Base-by-base conservation (phyloP, 2,888 invertebrate genomes). In the Chydorus sphaericus region DNA sequence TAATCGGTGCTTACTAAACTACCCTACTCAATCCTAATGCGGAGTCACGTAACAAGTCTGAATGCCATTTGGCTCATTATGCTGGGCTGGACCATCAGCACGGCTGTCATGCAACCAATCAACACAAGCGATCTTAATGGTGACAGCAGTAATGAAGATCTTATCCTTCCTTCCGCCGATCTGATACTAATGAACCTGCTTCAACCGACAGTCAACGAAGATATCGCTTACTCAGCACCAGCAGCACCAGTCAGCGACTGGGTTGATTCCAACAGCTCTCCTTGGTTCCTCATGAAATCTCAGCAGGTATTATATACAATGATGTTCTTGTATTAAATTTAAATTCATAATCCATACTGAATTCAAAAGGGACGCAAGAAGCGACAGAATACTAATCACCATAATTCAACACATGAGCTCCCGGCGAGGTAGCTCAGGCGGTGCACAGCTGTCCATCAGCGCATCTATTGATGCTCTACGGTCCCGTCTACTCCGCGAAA, bases 391-490 rank as follows among this genome's bases (percentile, higher is more conserved):
- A 53, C 16, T n/a, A 31, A 16, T n/a, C n/a, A 16, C 39, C n/a
- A n/a, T n/a, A n/a, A n/a, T n/a, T n/a, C n/a, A n/a, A n/a, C n/a
- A n/a, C n/a, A n/a, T n/a, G n/a, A n/a, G n/a, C n/a, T n/a, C n/a
- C n/a, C n/a, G n/a, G n/a, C n/a, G n/a, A n/a, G n/a, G 49, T 36
- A 51, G 56, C 31, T 33, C 28, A 31, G 52, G 28, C 20, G 30
- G 56, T 3, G 33, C 69, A 5, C 85, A 85, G 14, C 73, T 90
- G 62, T 89, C 89, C 61, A 87, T 90, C 71, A 84, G 85, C 65
- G 86, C 87, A 73, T 85, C 89, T 1, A 73, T 90, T 76, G 89
- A 89, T 69, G 88, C 89, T 52, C 75, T 90, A 48, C 79, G 89
- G 61, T 83, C 88, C 68, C 77, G 87, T 65, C 77, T 88, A 50